These are phyloP conservation scores for Morone saxatilis DNA, from an alignment of 2,113 vertebrate genomes.

Conservation along the genomic window DNA sequence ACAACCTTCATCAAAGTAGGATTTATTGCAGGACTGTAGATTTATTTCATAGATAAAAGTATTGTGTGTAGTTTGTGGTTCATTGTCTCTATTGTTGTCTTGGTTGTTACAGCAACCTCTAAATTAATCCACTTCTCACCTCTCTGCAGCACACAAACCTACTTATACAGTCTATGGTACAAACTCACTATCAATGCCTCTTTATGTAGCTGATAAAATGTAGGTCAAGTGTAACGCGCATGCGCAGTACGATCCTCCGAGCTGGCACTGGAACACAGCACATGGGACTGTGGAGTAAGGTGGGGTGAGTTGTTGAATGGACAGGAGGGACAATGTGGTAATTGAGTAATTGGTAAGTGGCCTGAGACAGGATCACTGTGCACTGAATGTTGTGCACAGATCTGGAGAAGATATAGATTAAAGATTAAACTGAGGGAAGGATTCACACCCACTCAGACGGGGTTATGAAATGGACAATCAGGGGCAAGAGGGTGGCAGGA, in stretches of 20 bases:
- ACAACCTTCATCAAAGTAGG: not conserved
- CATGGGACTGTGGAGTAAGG: too few relatives aligned
- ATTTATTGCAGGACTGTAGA: not conserved
- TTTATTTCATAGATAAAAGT: not conserved
- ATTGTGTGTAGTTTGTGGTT: not conserved
- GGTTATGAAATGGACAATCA: too few relatives aligned
- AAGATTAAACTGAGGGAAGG: too few relatives aligned
- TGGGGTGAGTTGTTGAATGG: too few relatives aligned
- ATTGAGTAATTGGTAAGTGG: too few relatives aligned
- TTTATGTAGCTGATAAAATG: slow-evolving; percentile 38
- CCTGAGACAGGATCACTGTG: too few relatives aligned
- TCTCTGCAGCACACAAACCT: not conserved
- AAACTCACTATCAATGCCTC: not conserved
- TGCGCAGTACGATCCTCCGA: slow-evolving; percentile 36
- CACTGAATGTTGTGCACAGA: too few relatives aligned
- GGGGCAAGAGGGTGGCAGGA: too few relatives aligned
- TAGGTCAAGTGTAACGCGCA: slow-evolving; percentile 41
- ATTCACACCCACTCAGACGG: too few relatives aligned
- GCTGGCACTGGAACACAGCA: not conserved
- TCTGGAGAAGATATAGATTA: too few relatives aligned
- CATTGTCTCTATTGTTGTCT: not conserved
- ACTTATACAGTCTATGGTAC: too few relatives aligned
- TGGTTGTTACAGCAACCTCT: not conserved
- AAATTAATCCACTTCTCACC: not conserved
- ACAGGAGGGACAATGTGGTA: too few relatives aligned